Conservation (phyloP, 2,888 invertebrate genomes). For the Chelonus formosanus region DNA sequence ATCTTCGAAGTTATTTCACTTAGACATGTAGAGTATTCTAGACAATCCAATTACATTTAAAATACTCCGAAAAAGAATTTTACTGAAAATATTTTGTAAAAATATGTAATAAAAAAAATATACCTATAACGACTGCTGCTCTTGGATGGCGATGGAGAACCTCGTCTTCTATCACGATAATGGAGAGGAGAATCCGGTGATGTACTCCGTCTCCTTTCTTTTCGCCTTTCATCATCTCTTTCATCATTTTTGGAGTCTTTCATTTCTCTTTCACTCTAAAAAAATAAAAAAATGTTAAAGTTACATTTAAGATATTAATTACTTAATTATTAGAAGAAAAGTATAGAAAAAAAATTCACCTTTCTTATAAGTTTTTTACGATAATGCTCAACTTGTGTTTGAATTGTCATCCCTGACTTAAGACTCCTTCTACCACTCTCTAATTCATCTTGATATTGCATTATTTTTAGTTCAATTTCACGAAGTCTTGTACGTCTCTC, state of each 20-base stretch:
- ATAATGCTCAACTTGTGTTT: constrained; percentile 90
- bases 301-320: neutral
- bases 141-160: constrained; percentile 55
- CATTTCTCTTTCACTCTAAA: constrained; percentile 60
- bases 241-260: constrained; percentile 62
- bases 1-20: no score
- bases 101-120: neutral
- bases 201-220: constrained; percentile 59
- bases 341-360: constrained; percentile 65
- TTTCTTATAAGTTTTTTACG: constrained; percentile 87
- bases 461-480: constrained; percentile 94
- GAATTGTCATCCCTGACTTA: constrained; percentile 78
- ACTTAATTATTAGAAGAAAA: constrained; percentile 12
- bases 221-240: constrained; percentile 59
- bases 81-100: constrained; percentile 39
- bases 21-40: no score
- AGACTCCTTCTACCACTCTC: constrained; percentile 83
- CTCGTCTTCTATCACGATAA: constrained; percentile 58
- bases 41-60: no score
- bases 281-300: constrained; percentile 23
- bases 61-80: no score
- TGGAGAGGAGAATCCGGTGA: constrained; percentile 60
- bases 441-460: constrained; percentile 95
- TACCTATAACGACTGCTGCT: constrained; percentile 57
- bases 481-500: constrained; percentile 80